These are phyloP conservation scores for Dendrolimus kikuchii DNA, from an alignment of 1,140 invertebrate species.

Conservation along the genomic window DNA sequence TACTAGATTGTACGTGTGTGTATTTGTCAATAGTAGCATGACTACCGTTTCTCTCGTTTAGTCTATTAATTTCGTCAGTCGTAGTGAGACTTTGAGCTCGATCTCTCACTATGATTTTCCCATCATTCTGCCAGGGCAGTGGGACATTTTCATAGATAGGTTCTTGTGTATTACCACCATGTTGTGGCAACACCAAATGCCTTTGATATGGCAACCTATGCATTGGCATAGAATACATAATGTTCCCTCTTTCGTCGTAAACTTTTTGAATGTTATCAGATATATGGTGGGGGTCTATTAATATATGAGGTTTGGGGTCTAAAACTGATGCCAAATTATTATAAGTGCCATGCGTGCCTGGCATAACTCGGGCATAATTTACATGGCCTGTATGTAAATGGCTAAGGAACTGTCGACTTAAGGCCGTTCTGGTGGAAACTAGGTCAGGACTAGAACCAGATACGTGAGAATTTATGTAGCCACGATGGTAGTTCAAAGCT, in stretches of 20 bases:
- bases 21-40: slow-evolving; percentile 49
- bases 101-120: slow-evolving; percentile 63
- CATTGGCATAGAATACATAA: slow-evolving; percentile 74
- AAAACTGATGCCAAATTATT: slow-evolving; percentile 75
- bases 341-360: slow-evolving; percentile 78
- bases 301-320: slow-evolving; percentile 58
- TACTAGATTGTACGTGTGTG: slow-evolving; percentile 25
- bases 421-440: slow-evolving; percentile 77
- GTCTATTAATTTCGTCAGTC: slow-evolving; percentile 74
- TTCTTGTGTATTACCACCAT: slow-evolving; percentile 72
- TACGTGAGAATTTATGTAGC: slow-evolving; percentile 75
- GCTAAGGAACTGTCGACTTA: slow-evolving; percentile 72
- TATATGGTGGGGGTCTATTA: slow-evolving; percentile 65
- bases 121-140: slow-evolving; percentile 74
- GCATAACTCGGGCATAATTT: slow-evolving; percentile 45
- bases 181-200: slow-evolving; percentile 68
- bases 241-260: slow-evolving; percentile 74
- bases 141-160: slow-evolving; percentile 88
- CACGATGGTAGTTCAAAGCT: slow-evolving; percentile 66
- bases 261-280: slow-evolving; percentile 75
- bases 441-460: slow-evolving; percentile 85
- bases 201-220: slow-evolving; percentile 67
- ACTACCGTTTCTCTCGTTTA: slow-evolving; percentile 57
- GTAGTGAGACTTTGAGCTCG: slow-evolving; percentile 79
- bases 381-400: slow-evolving; percentile 49